A percentile compares a stretch with the other conserved stretches of the same genome.
These are phyloP conservation scores for Leptopterna dolabrata DNA, from an alignment of 2,888 invertebrate genomes.

Conservation along the genomic window DNA sequence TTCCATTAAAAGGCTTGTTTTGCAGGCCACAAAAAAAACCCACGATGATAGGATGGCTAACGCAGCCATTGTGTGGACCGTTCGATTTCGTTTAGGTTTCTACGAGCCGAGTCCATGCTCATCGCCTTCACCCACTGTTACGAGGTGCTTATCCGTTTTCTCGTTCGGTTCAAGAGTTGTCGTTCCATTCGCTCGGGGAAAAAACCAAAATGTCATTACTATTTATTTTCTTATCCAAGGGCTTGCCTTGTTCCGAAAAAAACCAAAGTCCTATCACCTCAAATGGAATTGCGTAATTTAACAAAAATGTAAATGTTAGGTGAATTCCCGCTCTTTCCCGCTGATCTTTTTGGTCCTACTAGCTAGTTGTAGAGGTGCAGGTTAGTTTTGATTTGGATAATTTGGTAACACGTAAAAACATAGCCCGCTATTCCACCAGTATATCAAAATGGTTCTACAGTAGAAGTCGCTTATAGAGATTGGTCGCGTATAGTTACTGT, in stretches of 20 bases:
- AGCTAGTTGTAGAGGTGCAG: too few relatives aligned
- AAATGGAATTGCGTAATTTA: too few relatives aligned
- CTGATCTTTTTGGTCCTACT: too few relatives aligned
- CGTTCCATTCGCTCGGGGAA: neutral
- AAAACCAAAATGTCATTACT: neutral
- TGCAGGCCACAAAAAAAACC: neutral
- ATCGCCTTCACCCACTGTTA: neutral
- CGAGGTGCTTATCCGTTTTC: conserved; percentile 10
- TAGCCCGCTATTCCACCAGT: too few relatives aligned
- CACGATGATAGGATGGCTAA: neutral
- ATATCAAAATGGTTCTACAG: too few relatives aligned
- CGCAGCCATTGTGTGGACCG: neutral
- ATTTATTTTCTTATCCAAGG: neutral
- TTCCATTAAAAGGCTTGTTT: neutral
- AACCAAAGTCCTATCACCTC: too few relatives aligned
- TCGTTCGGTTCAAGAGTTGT: neutral
- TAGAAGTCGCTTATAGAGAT: too few relatives aligned
- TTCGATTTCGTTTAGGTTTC: conserved; percentile 9
- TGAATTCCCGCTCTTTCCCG: too few relatives aligned
- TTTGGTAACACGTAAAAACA: too few relatives aligned
- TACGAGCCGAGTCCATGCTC: neutral
- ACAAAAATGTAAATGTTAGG: too few relatives aligned
- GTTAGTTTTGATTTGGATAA: too few relatives aligned
- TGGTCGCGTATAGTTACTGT: too few relatives aligned
- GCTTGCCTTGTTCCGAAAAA: neutral